Conservation (phyloP, 2,113 vertebrate genomes). For the Ciconia boyciana region DNA sequence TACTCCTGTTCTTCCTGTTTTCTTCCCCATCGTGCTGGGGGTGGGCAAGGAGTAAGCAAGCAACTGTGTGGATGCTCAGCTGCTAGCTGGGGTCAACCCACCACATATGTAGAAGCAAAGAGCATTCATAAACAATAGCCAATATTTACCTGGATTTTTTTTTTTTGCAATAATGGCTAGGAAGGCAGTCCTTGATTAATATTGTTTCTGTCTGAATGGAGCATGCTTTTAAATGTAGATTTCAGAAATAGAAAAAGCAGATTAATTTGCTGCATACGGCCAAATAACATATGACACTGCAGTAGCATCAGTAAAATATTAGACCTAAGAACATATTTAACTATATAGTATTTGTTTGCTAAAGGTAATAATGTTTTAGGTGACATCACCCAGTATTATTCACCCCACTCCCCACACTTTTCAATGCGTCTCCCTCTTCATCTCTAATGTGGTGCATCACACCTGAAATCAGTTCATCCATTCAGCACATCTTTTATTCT, state of each 20-base stretch:
- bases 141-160: background rate
- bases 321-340: background rate
- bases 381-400: background rate
- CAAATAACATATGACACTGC: background rate
- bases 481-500: conserved; percentile 13
- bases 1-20: background rate
- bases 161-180: background rate
- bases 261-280: background rate
- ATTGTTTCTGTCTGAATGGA: background rate
- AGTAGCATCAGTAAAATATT: background rate
- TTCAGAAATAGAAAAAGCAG: background rate
- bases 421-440: background rate
- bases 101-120: background rate
- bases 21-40: background rate
- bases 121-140: background rate
- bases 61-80: background rate
- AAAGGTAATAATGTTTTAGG: background rate
- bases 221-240: background rate
- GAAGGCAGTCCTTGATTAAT: background rate
- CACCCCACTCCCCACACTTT: background rate
- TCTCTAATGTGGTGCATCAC: background rate
- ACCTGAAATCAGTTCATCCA: background rate
- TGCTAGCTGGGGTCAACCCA: background rate
- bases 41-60: background rate
- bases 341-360: background rate